Evolutionary conservation across 2,888 invertebrate species (phyloP).

Genomic region (Drosophila mayaguana): DNA sequence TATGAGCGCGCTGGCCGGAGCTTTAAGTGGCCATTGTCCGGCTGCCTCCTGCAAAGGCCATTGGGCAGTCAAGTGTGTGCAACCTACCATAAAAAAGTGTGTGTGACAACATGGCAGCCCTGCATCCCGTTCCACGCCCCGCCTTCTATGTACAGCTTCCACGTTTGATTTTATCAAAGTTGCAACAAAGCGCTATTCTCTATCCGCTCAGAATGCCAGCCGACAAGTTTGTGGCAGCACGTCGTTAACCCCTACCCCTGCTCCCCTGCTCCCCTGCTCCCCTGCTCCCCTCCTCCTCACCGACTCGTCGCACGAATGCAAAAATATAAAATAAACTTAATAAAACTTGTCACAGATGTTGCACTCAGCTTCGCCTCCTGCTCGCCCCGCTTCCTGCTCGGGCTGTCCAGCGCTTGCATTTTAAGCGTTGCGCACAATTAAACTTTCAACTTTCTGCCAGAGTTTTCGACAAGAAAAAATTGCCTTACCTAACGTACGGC

Average conservation of each 20-base stretch:
- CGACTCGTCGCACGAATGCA: constrained; percentile 27
- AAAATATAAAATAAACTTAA: constrained; percentile 74
- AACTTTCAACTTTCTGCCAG: constrained; percentile 75
- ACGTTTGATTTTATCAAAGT: constrained; percentile 61
- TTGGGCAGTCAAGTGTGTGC: constrained; percentile 76
- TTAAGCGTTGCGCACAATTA: constrained; percentile 78
- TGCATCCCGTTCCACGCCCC: too few relatives aligned
- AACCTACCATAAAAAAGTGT: constrained; percentile 66
- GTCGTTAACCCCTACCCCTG: constrained; percentile 24
- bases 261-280: too few relatives aligned
- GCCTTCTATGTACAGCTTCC: constrained; percentile 36
- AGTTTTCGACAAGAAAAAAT: constrained; percentile 61
- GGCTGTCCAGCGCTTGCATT: constrained; percentile 45
- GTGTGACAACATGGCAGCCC: constrained; percentile 16
- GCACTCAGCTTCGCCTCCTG: constrained; percentile 24
- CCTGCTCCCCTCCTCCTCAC: too few relatives aligned
- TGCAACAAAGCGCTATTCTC: constrained; percentile 40
- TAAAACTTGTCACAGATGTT: constrained; percentile 76
- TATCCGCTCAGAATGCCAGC: constrained; percentile 27
- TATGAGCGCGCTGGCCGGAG: constrained; percentile 34
- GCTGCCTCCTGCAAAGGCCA: constrained; percentile 49
- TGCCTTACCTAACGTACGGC: constrained; percentile 31
- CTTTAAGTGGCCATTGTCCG: constrained; percentile 45
- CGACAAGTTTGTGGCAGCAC: constrained; percentile 60
- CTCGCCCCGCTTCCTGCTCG: constrained; percentile 1